These are phyloP conservation scores for Bibio marci DNA, from an alignment of 2,888 invertebrate genomes.

Conservation along the genomic window DNA sequence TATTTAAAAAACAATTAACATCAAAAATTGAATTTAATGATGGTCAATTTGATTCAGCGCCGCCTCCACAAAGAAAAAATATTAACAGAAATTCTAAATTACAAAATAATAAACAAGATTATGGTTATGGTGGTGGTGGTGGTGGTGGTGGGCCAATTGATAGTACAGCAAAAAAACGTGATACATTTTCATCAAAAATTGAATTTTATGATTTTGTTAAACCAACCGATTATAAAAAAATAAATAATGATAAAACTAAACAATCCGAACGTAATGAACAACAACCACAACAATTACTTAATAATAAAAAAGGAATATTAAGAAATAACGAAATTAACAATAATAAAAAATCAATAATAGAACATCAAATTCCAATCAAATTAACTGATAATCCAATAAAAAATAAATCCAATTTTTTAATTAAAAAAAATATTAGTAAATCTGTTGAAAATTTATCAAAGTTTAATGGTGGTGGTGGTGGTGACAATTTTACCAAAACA, in stretches of 20 bases:
- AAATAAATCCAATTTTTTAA: background rate
- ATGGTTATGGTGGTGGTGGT: conserved; percentile 14
- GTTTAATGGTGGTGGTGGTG: conserved; percentile 6
- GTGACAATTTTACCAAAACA: background rate
- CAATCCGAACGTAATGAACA: background rate
- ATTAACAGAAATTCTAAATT: background rate
- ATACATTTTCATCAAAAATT: conserved; percentile 23
- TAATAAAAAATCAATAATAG: conserved; percentile 15
- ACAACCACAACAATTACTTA: background rate
- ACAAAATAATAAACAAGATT: conserved; percentile 4
- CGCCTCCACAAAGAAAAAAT: background rate
- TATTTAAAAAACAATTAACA: conserved; percentile 25
- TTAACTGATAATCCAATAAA: conserved; percentile 6
- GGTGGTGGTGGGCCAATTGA: conserved; percentile 13
- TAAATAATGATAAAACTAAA: conserved; percentile 17
- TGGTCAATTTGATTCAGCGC: conserved; percentile 11
- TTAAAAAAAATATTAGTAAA: conserved; percentile 7
- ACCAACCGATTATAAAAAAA: conserved; percentile 1
- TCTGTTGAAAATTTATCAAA: conserved; percentile 9
- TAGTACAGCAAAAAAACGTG: conserved; percentile 15
- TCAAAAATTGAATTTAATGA: conserved; percentile 27
- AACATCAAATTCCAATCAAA: conserved; percentile 22
- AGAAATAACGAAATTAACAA: conserved; percentile 4
- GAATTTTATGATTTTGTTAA: conserved; percentile 24
- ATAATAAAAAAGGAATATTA: conserved; percentile 3